Evolutionary conservation across 2,888 invertebrate species (phyloP).

Genomic region (Drosophila kanekoi): DNA sequence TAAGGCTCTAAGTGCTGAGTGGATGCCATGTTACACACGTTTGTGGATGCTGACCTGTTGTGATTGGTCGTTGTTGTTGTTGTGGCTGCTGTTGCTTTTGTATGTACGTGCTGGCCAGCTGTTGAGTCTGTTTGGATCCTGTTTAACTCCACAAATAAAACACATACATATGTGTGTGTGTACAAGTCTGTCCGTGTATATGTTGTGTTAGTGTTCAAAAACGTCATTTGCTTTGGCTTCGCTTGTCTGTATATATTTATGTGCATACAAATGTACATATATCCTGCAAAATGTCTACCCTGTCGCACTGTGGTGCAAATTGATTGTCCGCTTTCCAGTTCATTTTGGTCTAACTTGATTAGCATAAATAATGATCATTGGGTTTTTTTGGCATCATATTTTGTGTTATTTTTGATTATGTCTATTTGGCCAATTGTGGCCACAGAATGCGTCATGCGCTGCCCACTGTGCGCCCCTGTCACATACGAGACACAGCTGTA

Average conservation of each 20-base stretch:
- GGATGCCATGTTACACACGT: slow-evolving; percentile 46
- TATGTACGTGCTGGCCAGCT: slow-evolving; percentile 49
- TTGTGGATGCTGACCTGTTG: slow-evolving; percentile 67
- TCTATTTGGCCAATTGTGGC: neutral
- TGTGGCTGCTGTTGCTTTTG: slow-evolving; percentile 20
- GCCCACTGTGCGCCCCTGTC: slow-evolving; percentile 44
- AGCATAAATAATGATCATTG: neutral
- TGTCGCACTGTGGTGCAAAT: slow-evolving; percentile 35
- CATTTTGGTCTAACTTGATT: neutral
- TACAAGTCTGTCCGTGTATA: slow-evolving; percentile 12
- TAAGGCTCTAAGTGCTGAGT: slow-evolving; percentile 48
- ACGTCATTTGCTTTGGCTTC: slow-evolving; percentile 71
- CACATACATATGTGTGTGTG: slow-evolving; percentile 21
- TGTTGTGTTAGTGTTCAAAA: slow-evolving; percentile 41
- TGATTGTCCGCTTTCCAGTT: neutral
- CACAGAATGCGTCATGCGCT: neutral
- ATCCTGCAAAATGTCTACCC: slow-evolving; percentile 70
- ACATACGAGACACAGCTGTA: slow-evolving; percentile 66
- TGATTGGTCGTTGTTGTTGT: slow-evolving; percentile 27
- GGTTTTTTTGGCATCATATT: neutral
- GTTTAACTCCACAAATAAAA: slow-evolving; percentile 39
- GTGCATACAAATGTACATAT: slow-evolving; percentile 9
- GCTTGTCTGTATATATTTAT: slow-evolving; percentile 15
- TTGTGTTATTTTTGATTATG: neutral
- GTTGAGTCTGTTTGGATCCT: slow-evolving; percentile 62